These are phyloP conservation scores for Odontamblyopus lacepedii DNA, from an alignment of 2,797 vertebrate genomes.

Conservation along the genomic window DNA sequence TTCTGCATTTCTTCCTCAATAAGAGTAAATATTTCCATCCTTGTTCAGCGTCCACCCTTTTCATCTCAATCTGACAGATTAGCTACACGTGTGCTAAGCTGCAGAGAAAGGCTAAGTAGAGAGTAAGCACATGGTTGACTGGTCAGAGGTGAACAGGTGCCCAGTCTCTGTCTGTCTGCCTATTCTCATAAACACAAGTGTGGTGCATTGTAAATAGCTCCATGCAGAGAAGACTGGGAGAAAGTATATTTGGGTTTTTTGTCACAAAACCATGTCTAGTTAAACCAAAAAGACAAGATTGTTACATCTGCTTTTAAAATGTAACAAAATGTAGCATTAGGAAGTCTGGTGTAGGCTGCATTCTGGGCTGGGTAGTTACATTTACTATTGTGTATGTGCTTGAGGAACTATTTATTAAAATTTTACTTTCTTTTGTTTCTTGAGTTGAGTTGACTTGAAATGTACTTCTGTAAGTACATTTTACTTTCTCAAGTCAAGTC, in stretches of 20 bases:
- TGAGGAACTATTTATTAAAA: too few species aligned
- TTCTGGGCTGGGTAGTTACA: not conserved
- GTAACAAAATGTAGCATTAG: too few species aligned
- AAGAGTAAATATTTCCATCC: not conserved
- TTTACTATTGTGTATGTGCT: not conserved
- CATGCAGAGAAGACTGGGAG: constrained; percentile 6
- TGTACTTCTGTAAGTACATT: not conserved
- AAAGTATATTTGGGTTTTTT: constrained; percentile 7
- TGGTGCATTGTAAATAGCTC: constrained; percentile 14
- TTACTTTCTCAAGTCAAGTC: not conserved
- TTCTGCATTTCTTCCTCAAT: too few species aligned
- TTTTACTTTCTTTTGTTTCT: too few species aligned
- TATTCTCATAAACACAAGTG: constrained; percentile 31
- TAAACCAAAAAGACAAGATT: not conserved
- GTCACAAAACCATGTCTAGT: not conserved
- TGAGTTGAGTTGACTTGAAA: too few species aligned
- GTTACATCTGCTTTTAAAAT: too few species aligned
- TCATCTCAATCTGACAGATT: not conserved
- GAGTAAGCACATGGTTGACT: constrained; percentile 35
- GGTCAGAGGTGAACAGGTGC: constrained; percentile 72
- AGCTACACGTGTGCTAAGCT: not conserved
- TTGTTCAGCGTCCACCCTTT: not conserved
- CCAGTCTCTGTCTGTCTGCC: constrained; percentile 36
- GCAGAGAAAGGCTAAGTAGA: constrained; percentile 2
- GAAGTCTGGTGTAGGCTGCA: too few species aligned